phyloP scores from a whole-genome alignment of 2,888 invertebrate genomes.

The Acronicta leporina region DNA sequence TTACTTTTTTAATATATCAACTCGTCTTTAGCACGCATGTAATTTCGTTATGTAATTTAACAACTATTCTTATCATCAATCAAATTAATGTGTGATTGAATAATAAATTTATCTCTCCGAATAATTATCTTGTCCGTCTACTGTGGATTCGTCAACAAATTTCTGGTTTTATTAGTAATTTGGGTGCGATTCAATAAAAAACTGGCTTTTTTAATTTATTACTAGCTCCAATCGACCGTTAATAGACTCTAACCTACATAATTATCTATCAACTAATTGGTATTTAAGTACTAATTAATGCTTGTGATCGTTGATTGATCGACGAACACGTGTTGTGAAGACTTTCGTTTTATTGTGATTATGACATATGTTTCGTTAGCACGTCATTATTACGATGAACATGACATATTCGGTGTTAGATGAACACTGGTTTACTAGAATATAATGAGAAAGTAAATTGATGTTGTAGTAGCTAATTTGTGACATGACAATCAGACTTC shows the following conservation, averaged over 20 bases:
- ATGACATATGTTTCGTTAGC: constrained; percentile 45
- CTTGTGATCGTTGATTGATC: constrained; percentile 71
- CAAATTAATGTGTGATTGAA: constrained; percentile 50
- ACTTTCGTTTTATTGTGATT: constrained; percentile 61
- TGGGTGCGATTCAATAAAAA: constrained; percentile 48
- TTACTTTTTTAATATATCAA: constrained; percentile 7
- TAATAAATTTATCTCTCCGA: constrained; percentile 47
- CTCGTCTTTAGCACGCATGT: constrained; percentile 8
- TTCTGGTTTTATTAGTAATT: constrained; percentile 52
- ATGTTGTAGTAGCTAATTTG: not conserved
- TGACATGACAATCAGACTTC: not conserved
- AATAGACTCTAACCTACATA: constrained; percentile 69
- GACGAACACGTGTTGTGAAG: constrained; percentile 65
- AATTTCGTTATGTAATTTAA: constrained; percentile 43
- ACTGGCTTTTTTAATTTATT: constrained; percentile 58
- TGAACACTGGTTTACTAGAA: not conserved
- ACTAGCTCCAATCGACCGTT: constrained; percentile 61
- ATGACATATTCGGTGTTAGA: constrained; percentile 4
- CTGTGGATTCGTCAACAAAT: constrained; percentile 51
- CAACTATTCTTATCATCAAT: constrained; percentile 49
- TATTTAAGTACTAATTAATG: constrained; percentile 76
- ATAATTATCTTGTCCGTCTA: constrained; percentile 48
- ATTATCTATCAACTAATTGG: constrained; percentile 77
- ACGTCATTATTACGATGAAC: constrained; percentile 42
- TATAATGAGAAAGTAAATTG: not conserved